phyloP scores from a whole-genome alignment of 1,140 invertebrate genomes.

The Oryctes rhinoceros region DNA sequence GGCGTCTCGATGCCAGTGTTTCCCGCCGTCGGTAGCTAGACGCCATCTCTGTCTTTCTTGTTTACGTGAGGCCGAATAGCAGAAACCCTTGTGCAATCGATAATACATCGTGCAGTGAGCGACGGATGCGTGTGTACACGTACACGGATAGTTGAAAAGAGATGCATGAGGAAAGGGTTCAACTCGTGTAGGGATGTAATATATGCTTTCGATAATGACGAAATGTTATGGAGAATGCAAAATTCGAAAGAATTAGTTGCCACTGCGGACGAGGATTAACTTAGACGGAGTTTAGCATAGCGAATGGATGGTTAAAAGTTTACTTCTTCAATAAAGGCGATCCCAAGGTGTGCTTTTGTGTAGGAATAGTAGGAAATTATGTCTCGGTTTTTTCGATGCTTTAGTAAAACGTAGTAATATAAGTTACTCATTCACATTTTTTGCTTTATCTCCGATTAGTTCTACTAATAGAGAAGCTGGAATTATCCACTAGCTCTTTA shows the following conservation, averaged over 20 bases:
- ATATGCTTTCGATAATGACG: background rate
- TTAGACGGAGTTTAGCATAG: background rate
- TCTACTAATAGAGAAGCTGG: too few species aligned
- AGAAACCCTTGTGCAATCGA: conserved; percentile 32
- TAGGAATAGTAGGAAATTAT: too few species aligned
- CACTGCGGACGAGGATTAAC: background rate
- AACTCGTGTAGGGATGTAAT: background rate
- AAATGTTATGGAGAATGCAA: background rate
- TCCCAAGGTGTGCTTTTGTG: background rate
- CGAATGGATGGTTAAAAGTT: background rate
- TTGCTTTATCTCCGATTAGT: too few species aligned
- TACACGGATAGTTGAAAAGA: background rate
- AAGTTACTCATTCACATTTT: too few species aligned
- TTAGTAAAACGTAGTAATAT: too few species aligned
- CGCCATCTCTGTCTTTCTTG: conserved; percentile 19
- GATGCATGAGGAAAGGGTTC: conserved; percentile 17
- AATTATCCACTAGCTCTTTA: too few species aligned
- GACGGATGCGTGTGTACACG: background rate
- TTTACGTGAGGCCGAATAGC: conserved; percentile 16
- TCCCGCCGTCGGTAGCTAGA: conserved; percentile 27
- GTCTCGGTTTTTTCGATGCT: too few species aligned
- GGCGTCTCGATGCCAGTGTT: conserved; percentile 20
- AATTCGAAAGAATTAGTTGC: background rate
- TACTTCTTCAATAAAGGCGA: background rate
- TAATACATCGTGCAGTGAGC: conserved; percentile 18